Conservation (phyloP, 2,797 vertebrate species). For the Leptoclinus maculatus region DNA sequence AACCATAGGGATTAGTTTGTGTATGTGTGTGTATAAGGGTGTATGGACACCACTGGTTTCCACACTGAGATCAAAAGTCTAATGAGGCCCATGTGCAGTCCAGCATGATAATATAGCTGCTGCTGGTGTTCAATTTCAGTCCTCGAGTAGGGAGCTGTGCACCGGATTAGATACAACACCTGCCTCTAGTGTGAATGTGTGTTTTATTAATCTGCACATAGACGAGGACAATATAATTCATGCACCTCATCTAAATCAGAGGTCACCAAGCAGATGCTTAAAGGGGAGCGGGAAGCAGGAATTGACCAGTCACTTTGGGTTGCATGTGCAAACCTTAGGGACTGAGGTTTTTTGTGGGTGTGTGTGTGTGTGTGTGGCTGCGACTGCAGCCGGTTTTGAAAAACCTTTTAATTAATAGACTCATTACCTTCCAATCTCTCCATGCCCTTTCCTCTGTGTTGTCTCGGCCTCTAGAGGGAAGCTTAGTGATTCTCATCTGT, state of each 20-base stretch:
- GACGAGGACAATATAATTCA: conserved; percentile 31
- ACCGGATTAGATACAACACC: conserved; percentile 67
- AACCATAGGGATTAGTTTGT: conserved; percentile 34
- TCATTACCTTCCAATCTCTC: conserved; percentile 86
- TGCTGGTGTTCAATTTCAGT: conserved; percentile 30
- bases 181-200: conserved; percentile 60
- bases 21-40: conserved; percentile 10
- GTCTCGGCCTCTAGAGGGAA: conserved; percentile 72
- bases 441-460: conserved; percentile 74
- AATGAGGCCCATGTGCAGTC: conserved; percentile 56
- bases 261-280: conserved; percentile 44
- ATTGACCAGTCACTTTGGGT: conserved; percentile 36
- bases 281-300: conserved; percentile 19
- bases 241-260: conserved; percentile 53
- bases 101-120: conserved; percentile 57
- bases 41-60: conserved; percentile 42
- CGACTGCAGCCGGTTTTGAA: conserved; percentile 72
- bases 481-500: conserved; percentile 78
- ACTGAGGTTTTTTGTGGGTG: conserved; percentile 14
- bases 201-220: conserved; percentile 47
- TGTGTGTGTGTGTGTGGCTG: conserved; percentile 33
- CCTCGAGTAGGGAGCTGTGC: conserved; percentile 23
- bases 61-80: conserved; percentile 60
- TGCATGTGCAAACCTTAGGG: conserved; percentile 36
- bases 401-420: conserved; percentile 87